phyloP scores from a whole-genome alignment of 2,797 vertebrate genomes.

The Selene dorsalis region DNA sequence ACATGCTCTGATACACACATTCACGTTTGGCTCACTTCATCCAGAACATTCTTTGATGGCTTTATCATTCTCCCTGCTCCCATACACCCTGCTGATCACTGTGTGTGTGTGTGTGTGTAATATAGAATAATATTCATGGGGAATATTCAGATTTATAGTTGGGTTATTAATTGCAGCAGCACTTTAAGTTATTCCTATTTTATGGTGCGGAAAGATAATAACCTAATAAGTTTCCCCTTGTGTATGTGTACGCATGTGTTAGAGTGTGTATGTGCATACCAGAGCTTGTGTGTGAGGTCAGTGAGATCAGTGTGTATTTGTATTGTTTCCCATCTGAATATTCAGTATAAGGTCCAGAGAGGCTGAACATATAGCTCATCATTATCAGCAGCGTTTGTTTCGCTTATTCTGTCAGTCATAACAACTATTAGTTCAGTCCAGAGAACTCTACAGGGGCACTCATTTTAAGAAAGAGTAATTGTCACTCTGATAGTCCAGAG shows the following conservation, averaged over 20 bases:
- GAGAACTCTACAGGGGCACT: slow-evolving; percentile 49
- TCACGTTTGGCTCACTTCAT: slow-evolving; percentile 74
- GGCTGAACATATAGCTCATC: slow-evolving; percentile 65
- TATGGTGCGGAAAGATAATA: slow-evolving; percentile 89
- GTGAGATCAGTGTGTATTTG: slow-evolving; percentile 73
- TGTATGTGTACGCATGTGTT: slow-evolving; percentile 41
- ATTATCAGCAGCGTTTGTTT: slow-evolving; percentile 62
- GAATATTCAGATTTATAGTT: slow-evolving; percentile 88
- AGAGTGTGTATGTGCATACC: slow-evolving; percentile 21
- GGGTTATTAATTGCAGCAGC: slow-evolving; percentile 84
- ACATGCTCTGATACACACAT: slow-evolving; percentile 72
- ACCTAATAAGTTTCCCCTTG: slow-evolving; percentile 84
- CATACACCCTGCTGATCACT: slow-evolving; percentile 65
- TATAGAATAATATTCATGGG: slow-evolving; percentile 83
- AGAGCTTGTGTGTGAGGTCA: slow-evolving; percentile 48
- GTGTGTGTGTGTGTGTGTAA: slow-evolving; percentile 52
- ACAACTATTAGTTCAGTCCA: slow-evolving; percentile 58
- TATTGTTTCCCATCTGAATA: slow-evolving; percentile 73
- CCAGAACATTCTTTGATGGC: slow-evolving; percentile 82
- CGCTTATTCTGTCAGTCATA: slow-evolving; percentile 62
- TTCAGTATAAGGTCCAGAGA: slow-evolving; percentile 58
- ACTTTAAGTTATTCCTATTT: slow-evolving; percentile 86
- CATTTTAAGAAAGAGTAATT: slow-evolving; percentile 61
- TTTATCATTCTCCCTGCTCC: slow-evolving; percentile 80
- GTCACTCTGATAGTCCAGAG: slow-evolving; percentile 30